Evolutionary conservation across 2,888 invertebrate species (phyloP).

Genomic region (Chalcis sispes): DNA sequence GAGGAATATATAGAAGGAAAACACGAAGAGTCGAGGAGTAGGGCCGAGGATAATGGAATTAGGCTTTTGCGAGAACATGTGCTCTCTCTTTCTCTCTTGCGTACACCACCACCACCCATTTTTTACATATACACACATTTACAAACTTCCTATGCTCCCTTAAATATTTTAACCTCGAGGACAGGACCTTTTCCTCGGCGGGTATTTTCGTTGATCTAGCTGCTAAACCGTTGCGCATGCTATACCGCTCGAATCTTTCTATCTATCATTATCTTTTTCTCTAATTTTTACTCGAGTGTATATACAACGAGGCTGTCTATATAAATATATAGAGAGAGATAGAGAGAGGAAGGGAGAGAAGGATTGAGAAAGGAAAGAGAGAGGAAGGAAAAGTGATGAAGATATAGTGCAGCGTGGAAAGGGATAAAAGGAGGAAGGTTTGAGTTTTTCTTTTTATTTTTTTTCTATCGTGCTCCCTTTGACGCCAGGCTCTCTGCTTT

Average conservation of each 20-base stretch:
- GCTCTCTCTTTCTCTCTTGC: conserved; percentile 1
- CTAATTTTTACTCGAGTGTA: conserved; percentile 12
- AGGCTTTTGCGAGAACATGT: background rate
- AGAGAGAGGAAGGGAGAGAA: background rate
- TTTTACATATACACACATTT: too few species aligned
- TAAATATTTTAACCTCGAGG: conserved; percentile 32
- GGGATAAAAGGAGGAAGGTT: too few species aligned
- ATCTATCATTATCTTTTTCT: background rate
- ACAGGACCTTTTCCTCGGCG: too few species aligned
- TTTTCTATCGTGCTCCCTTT: conserved; percentile 14
- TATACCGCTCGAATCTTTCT: too few species aligned
- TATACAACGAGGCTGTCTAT: background rate
- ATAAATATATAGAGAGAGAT: background rate
- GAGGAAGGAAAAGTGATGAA: too few species aligned
- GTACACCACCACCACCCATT: too few species aligned
- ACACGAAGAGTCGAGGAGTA: background rate
- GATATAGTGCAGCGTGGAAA: too few species aligned
- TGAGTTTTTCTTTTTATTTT: background rate
- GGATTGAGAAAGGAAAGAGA: too few species aligned
- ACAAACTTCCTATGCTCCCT: too few species aligned
- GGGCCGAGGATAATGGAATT: conserved; percentile 23
- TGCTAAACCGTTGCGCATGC: too few species aligned
- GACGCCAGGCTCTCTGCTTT: conserved; percentile 23
- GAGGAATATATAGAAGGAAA: background rate
- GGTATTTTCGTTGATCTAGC: too few species aligned